phyloP scores from a whole-genome alignment of 2,113 vertebrate genomes.

The Bolborhynchus lineola region DNA sequence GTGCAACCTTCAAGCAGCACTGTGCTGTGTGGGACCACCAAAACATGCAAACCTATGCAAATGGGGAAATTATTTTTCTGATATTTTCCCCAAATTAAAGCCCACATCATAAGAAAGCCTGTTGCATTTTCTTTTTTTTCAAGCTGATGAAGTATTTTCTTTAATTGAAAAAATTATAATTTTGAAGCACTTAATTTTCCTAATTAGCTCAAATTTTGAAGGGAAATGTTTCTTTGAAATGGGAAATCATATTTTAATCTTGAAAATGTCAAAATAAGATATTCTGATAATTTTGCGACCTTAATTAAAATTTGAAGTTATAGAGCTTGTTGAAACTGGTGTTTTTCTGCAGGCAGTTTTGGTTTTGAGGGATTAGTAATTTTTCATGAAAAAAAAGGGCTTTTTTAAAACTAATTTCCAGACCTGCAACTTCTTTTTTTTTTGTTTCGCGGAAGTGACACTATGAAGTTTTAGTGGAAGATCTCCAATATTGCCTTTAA shows the following conservation, averaged over 20 bases:
- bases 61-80: background rate
- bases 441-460: background rate
- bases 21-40: background rate
- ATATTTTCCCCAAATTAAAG: background rate
- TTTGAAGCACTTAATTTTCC: background rate
- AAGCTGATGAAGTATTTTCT: background rate
- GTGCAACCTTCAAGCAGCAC: background rate
- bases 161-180: background rate
- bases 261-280: background rate
- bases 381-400: background rate
- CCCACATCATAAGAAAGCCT: background rate
- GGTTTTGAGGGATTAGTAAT: background rate
- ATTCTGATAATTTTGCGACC: background rate
- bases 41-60: background rate
- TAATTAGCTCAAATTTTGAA: background rate
- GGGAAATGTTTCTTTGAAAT: background rate
- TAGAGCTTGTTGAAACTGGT: background rate
- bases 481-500: background rate
- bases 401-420: background rate
- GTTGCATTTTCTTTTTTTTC: no score
- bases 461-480: background rate
- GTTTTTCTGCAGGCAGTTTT: background rate
- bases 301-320: background rate
- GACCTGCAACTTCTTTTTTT: background rate
- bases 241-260: background rate